A percentile compares a stretch with the other conserved stretches of the same genome.
phyloP scores from a whole-genome alignment of 2,797 vertebrate species.

The Premnoplex brunnescens region DNA sequence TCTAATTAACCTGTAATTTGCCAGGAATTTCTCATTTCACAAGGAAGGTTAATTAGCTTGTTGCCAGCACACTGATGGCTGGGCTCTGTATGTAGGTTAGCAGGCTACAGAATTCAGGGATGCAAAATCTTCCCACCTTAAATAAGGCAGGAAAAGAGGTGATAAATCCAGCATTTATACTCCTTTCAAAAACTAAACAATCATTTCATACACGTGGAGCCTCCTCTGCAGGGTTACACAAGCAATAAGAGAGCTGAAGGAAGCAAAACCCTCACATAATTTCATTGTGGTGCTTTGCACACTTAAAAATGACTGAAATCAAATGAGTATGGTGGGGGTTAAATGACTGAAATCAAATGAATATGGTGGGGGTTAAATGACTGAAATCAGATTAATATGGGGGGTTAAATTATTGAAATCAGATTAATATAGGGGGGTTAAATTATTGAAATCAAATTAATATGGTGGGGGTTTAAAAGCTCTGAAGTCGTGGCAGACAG shows the following conservation, averaged over 20 bases:
- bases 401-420: background rate
- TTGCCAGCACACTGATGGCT: constrained; percentile 59
- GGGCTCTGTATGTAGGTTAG: constrained; percentile 72
- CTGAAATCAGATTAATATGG: background rate
- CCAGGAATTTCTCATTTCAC: constrained; percentile 78
- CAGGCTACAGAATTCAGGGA: background rate
- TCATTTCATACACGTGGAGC: rapidly evolving
- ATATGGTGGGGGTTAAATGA: background rate
- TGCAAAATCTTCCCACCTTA: background rate
- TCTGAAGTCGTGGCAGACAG: background rate
- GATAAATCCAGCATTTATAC: background rate
- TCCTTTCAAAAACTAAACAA: background rate
- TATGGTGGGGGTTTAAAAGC: background rate
- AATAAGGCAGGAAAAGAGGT: background rate
- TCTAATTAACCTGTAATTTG: constrained; percentile 88
- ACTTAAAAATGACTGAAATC: background rate
- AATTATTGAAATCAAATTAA: constrained; percentile 15
- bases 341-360: background rate
- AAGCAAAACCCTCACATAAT: background rate
- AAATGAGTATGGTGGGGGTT: background rate
- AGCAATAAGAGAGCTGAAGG: background rate
- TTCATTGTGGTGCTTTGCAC: background rate
- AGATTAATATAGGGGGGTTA: background rate
- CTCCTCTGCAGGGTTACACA: background rate
- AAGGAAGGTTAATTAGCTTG: constrained; percentile 86